Evolutionary conservation across 2,888 invertebrate genomes (phyloP), one percentile per base, ranked within the genome.

Genomic region (Gnatocerus cornutus): DNA sequence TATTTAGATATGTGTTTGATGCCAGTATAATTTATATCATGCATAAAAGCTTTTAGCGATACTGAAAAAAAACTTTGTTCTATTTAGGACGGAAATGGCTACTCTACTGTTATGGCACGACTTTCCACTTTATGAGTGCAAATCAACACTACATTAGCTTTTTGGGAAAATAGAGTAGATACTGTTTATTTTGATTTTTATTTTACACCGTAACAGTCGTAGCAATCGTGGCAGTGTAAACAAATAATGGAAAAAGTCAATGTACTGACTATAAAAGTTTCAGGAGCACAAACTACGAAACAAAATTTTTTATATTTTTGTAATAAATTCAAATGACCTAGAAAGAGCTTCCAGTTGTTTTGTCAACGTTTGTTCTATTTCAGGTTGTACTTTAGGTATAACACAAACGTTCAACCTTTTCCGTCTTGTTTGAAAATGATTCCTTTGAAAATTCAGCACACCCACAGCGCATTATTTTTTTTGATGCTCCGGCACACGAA

Each of bases 1-100:
- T 61, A 53, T 53, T 63, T 63, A 53, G 37, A 61, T 62, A 50
- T 50, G 62, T 41, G 29, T 62, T 52, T 62, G 52, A 62, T 21
- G 50, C 14, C 61, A 14, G 30, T 48, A 14, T 37, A 48, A 46
- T 61, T 46, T 61, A 61, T 48, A 61, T 48, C 27, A 61, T 48
- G 10, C n/a, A 62, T 41, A 62, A 62, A 62, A 62, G 62, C 62
- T 62, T 62, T 62, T 50, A 48, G 61, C 33, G 10, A 33, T 33
- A 6, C 27, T 58, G 29, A 58, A 39, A 55, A 55, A 55, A 55
- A 55, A 13, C 39, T 55, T 16, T 55, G 55, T 37, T 33, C 13
- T 13, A 10, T 29, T 53, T 53, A 55, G 39, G 39, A 30, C 55
- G 13, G 21, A 43, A 43, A 58, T 43, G 41, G 43, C 29, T 43